Conservation (phyloP, 1,140 invertebrate species). For the Lepidurus arcticus region DNA sequence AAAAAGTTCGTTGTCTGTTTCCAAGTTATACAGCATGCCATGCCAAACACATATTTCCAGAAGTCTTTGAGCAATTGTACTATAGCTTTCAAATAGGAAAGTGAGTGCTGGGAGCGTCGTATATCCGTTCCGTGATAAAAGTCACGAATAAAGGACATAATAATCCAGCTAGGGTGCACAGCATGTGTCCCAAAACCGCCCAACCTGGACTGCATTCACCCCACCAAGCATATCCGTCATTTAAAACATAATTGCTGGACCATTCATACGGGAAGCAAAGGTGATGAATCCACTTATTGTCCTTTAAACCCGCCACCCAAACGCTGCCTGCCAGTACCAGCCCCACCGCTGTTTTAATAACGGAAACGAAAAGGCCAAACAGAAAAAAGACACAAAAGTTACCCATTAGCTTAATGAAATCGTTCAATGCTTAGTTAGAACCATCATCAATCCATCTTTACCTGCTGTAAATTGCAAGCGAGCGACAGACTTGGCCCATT, state of each 20-base stretch:
- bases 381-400: background rate
- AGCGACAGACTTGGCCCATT: background rate
- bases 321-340: background rate
- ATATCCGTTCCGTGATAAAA: conserved; percentile 8
- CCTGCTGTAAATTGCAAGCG: background rate
- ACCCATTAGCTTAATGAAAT: background rate
- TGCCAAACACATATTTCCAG: background rate
- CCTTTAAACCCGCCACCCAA: background rate
- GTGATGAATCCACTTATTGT: conserved; percentile 13
- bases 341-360: background rate
- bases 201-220: conserved; percentile 17
- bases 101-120: background rate
- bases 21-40: background rate
- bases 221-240: background rate
- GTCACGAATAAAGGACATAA: conserved; percentile 6
- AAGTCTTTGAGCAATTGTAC: background rate
- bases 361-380: background rate
- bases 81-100: background rate
- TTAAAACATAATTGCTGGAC: background rate
- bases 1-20: background rate
- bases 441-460: background rate
- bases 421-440: background rate
- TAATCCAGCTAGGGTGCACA: conserved; percentile 4
- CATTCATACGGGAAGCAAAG: conserved; percentile 12
- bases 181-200: conserved; percentile 12